Evolutionary conservation across 2,888 invertebrate species (phyloP), one percentile per base, ranked within the genome.

Genomic region (Eilema griseolum): DNA sequence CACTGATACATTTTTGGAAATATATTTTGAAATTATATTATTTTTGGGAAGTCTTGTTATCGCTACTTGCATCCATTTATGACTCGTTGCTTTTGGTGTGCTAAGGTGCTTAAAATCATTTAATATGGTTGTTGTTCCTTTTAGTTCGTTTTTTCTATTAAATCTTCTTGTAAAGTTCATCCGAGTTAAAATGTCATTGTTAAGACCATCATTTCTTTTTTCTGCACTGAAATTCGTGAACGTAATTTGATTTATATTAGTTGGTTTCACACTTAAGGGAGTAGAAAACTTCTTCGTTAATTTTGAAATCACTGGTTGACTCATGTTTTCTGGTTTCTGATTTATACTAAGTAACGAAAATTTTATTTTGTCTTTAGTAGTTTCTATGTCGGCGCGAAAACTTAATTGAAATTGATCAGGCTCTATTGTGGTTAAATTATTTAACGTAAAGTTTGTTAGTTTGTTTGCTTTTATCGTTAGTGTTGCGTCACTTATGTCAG

Each of bases 381-480:
- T 61, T 70, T 81, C 74, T 37, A 70, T 70, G 20, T 74, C 79
- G 20, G 79, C 59, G 24, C 59, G 74, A 70, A 74, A 71, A n/a
- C 52, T 83, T 3, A 72, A 20, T 74, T 74, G 64, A 46, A 81
- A 72, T 28, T 59, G 41, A 23, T 71, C 41, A 14, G 81, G 71
- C 16, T 62, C 41, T 28, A 56, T 66, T 0, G 20, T n/a, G 64
- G 63, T 66, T 0, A 64, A 20, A 23, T 63, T 68, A 52, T 69
- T 67, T 20, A 1, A 7, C 23, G 67, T 70, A 57, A 11, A 20
- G 5, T 0, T 11, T 56, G 23, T 72, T 31, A 20, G 0, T 60
- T 0, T 24, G 26, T 56, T 70, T 20, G 16, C 1, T 10, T 56
- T 65, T 37, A 0, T 24, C 8, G 16, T 59, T 59, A 26, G 1